phyloP scores from a whole-genome alignment of 2,888 invertebrate genomes.

The Chrysolina oricalcia region DNA sequence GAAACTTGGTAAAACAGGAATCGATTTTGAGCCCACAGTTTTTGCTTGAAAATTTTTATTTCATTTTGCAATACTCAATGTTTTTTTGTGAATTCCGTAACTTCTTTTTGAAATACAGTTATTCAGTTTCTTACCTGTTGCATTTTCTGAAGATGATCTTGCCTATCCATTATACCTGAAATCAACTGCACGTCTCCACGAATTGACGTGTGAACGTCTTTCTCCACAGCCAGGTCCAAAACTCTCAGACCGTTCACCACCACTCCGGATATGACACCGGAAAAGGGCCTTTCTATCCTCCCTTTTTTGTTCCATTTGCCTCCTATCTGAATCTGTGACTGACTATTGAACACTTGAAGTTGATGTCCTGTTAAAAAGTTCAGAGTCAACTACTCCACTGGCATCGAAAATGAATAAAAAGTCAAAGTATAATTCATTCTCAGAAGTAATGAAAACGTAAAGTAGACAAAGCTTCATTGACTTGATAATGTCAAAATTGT shows the following conservation, averaged over 20 bases:
- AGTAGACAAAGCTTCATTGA: too few relatives aligned
- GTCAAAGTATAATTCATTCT: too few relatives aligned
- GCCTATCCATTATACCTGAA: constrained; percentile 82
- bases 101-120: neutral
- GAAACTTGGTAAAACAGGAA: too few relatives aligned
- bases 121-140: constrained; percentile 80
- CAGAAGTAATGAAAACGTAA: too few relatives aligned
- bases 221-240: constrained; percentile 89
- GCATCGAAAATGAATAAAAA: too few relatives aligned
- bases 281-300: constrained; percentile 85
- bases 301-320: constrained; percentile 84
- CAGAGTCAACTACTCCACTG: too few relatives aligned
- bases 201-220: constrained; percentile 84
- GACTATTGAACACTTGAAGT: constrained; percentile 88
- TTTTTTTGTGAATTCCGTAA: too few relatives aligned
- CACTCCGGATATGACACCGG: constrained; percentile 91
- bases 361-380: constrained; percentile 75
- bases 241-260: constrained; percentile 90
- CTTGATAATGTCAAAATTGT: too few relatives aligned
- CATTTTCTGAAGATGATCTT: constrained; percentile 87
- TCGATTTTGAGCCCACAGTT: too few relatives aligned
- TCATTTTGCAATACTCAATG: too few relatives aligned
- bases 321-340: constrained; percentile 91
- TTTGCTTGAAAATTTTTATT: too few relatives aligned
- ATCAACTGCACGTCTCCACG: constrained; percentile 89